These are phyloP conservation scores for Leptinotarsa peninsularis DNA, from an alignment of 2,888 invertebrate genomes.

Conservation along the genomic window DNA sequence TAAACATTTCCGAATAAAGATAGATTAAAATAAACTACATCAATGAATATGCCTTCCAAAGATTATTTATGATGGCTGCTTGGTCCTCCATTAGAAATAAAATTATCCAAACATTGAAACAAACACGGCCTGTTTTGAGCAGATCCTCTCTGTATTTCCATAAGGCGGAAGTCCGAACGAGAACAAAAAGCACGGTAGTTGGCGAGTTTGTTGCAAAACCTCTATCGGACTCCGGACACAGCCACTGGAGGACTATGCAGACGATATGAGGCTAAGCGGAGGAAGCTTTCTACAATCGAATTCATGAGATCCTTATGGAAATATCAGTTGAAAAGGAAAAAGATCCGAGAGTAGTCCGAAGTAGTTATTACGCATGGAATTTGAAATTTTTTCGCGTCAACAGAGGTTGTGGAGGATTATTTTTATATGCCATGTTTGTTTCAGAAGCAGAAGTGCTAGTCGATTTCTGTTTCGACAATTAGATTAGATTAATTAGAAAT, in stretches of 20 bases:
- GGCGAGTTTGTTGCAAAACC: constrained; percentile 10
- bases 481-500: no score
- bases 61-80: no score
- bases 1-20: no score
- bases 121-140: background rate
- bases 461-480: no score
- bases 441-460: no score
- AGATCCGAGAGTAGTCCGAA: background rate
- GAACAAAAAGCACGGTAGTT: constrained; percentile 14
- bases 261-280: background rate
- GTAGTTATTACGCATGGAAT: background rate
- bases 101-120: background rate
- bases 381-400: background rate
- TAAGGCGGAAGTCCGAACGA: constrained; percentile 15
- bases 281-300: background rate
- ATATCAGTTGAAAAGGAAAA: background rate
- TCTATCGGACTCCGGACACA: background rate
- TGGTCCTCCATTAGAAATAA: no score
- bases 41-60: no score
- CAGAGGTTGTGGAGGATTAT: background rate
- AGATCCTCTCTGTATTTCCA: background rate
- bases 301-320: background rate
- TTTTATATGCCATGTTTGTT: no score
- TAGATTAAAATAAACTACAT: no score
- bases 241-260: background rate